A percentile compares a stretch with the other conserved stretches of the same genome.
phyloP scores from a whole-genome alignment of 2,888 invertebrate genomes.

The Lasius fuliginosus region DNA sequence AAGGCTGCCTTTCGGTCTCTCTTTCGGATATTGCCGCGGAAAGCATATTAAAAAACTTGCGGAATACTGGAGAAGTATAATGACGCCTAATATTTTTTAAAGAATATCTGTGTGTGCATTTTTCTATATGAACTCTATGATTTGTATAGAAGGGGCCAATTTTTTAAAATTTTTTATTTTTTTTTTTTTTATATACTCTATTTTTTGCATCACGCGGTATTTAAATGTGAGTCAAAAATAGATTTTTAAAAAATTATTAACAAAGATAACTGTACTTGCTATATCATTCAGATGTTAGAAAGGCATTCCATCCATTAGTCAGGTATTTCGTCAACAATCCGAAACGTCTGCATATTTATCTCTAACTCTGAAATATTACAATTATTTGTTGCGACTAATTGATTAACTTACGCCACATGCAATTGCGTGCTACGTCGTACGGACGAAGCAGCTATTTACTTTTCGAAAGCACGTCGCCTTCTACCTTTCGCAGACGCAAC shows the following conservation, averaged over 20 bases:
- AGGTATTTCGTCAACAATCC: neutral
- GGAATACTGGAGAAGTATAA: neutral
- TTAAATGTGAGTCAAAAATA: neutral
- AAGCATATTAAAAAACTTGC: neutral
- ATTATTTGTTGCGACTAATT: slow-evolving; percentile 9
- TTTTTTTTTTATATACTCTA: neutral
- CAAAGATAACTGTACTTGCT: neutral
- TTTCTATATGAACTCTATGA: neutral
- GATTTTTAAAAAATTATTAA: neutral
- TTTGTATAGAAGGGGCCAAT: neutral
- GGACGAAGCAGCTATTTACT: slow-evolving; percentile 2
- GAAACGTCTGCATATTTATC: neutral
- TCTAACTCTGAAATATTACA: neutral
- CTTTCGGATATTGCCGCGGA: neutral
- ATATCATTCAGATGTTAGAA: neutral
- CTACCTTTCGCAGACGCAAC: neutral
- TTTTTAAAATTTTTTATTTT: neutral
- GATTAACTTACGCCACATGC: slow-evolving; percentile 9
- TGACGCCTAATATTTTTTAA: neutral
- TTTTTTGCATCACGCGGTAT: neutral
- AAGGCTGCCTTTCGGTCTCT: neutral
- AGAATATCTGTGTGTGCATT: neutral
- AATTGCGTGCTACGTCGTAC: neutral
- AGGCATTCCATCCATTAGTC: neutral
- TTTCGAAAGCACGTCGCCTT: neutral